These are phyloP conservation scores for Strigops habroptila DNA, from an alignment of 2,113 vertebrate genomes.

Conservation along the genomic window DNA sequence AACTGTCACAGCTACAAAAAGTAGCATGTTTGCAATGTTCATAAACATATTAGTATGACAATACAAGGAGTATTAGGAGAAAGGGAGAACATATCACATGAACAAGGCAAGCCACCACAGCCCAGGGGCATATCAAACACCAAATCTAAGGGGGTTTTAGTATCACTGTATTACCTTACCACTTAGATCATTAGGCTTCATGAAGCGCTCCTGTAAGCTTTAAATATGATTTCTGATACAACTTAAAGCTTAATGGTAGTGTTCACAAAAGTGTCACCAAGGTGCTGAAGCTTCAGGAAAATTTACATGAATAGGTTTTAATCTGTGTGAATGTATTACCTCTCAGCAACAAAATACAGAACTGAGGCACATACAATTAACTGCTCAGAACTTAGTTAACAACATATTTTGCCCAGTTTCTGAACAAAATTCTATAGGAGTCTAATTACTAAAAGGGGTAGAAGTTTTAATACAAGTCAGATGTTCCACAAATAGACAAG, in stretches of 20 bases:
- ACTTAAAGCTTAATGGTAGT: neutral
- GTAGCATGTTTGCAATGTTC: neutral
- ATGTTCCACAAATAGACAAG: neutral
- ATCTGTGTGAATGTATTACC: neutral
- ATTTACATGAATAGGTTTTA: neutral
- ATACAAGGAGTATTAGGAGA: neutral
- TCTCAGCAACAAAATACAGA: neutral
- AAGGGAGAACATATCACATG: neutral
- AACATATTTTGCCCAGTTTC: neutral
- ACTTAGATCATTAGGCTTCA: neutral
- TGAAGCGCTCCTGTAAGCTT: neutral
- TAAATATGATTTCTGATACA: neutral
- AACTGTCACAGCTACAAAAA: neutral
- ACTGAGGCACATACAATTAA: neutral
- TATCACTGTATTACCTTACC: neutral
- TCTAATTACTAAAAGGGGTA: neutral
- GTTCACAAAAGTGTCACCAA: neutral
- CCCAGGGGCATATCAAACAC: neutral
- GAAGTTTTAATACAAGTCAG: neutral
- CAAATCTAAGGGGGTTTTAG: neutral
- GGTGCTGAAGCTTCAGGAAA: neutral
- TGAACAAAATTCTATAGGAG: neutral
- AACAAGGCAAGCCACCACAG: neutral
- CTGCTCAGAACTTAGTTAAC: neutral
- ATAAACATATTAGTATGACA: neutral